These are phyloP conservation scores for Notodonta ziczac DNA, from an alignment of 2,888 invertebrate genomes.

Conservation along the genomic window DNA sequence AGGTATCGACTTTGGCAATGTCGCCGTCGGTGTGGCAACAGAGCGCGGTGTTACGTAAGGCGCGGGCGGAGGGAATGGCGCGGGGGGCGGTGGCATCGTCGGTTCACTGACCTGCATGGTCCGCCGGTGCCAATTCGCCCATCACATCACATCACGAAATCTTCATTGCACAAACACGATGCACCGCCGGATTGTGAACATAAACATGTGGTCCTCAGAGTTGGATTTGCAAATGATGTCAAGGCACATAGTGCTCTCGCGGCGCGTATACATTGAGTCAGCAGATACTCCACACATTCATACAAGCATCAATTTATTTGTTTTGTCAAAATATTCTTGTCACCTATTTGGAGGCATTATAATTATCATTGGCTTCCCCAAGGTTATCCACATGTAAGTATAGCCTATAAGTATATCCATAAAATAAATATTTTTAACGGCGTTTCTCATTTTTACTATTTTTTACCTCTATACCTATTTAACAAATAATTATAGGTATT, in stretches of 20 bases:
- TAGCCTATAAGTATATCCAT: no score
- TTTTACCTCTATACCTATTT: no score
- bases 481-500: no score
- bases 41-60: conserved; percentile 68
- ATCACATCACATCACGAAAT: conserved; percentile 78
- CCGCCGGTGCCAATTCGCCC: conserved; percentile 80
- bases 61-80: conserved; percentile 37
- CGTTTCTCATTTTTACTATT: no score
- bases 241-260: conserved; percentile 45
- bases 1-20: conserved; percentile 73
- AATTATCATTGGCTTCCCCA: no score
- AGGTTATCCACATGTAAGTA: no score
- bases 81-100: conserved; percentile 40
- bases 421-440: no score
- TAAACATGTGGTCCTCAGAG: conserved; percentile 49
- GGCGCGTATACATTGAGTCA: conserved; percentile 12
- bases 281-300: conserved; percentile 15
- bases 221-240: conserved; percentile 52
- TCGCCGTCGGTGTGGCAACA: conserved; percentile 73
- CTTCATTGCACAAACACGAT: conserved; percentile 70
- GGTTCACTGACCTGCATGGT: conserved; percentile 79
- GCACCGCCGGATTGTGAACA: conserved; percentile 50
- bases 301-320: conserved; percentile 12
- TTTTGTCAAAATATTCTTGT: conserved; percentile 3
- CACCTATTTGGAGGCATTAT: background rate